Percentiles rank a stretch among this genome's conserved stretches.
Conservation (phyloP, 2,888 invertebrate species). For the Pachymerium ferrugineum region DNA sequence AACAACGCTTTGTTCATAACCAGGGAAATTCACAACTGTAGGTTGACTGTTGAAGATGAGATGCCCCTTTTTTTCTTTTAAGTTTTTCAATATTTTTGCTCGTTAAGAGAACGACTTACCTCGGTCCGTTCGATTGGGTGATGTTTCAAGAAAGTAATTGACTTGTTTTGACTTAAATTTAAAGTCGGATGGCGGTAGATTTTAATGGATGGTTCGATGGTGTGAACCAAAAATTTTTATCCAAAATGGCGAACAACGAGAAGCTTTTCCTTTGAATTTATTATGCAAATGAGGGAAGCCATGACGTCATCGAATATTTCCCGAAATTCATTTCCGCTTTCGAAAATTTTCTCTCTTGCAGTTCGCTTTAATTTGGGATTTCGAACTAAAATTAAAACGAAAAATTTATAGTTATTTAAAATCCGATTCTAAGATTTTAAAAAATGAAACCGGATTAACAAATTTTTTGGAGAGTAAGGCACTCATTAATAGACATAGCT, state of each 20-base stretch:
- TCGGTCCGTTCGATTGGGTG: conserved; percentile 38
- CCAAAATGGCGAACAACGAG: conserved; percentile 37
- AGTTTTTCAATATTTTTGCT: not conserved
- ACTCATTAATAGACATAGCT: too few species aligned
- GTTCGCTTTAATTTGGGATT: not conserved
- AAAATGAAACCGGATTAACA: not conserved
- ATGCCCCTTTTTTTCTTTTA: conserved; percentile 21
- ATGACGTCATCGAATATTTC: conserved; percentile 15
- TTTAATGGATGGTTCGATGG: conserved; percentile 35
- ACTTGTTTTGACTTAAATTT: conserved; percentile 28
- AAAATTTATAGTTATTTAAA: not conserved
- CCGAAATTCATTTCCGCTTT: conserved; percentile 13
- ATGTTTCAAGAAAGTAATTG: conserved; percentile 33
- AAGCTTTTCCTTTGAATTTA: conserved; percentile 35
- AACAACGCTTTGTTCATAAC: conserved; percentile 30
- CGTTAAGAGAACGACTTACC: conserved; percentile 32
- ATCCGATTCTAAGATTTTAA: not conserved
- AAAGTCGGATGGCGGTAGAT: conserved; percentile 37
- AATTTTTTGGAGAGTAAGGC: not conserved
- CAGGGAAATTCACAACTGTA: conserved; percentile 16
- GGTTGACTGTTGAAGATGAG: conserved; percentile 27
- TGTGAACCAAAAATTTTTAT: conserved; percentile 32
- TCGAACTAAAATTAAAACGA: not conserved
- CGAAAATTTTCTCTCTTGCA: not conserved
- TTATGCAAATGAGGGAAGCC: conserved; percentile 33